Evolutionary conservation across 2,888 invertebrate species (phyloP).

Genomic region (Platycheirus albimanus): DNA sequence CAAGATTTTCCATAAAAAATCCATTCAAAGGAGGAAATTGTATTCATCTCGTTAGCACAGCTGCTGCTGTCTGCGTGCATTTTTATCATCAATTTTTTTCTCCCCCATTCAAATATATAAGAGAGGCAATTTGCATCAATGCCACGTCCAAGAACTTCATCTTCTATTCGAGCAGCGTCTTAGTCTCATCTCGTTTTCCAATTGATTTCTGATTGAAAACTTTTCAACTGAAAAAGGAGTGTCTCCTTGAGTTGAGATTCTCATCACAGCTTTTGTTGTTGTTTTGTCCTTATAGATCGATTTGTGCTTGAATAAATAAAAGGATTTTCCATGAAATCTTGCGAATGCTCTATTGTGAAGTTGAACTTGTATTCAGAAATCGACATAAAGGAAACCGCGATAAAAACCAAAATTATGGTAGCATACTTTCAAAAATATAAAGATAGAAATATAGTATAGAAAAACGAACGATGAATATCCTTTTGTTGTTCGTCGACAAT

Average conservation of each 20-base stretch:
- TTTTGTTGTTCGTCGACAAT: conserved; percentile 9
- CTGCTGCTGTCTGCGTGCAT: too few species aligned
- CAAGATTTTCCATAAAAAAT: too few species aligned
- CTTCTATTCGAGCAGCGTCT: conserved; percentile 58
- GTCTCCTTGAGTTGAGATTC: conserved; percentile 52
- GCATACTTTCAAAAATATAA: conserved; percentile 55
- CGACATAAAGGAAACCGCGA: conserved; percentile 56
- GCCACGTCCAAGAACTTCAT: conserved; percentile 63
- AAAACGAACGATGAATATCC: background rate
- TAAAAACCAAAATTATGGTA: conserved; percentile 64
- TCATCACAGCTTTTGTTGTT: conserved; percentile 51
- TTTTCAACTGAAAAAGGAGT: conserved; percentile 51
- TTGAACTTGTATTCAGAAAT: conserved; percentile 2
- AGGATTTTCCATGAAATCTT: too few species aligned
- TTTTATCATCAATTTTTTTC: too few species aligned
- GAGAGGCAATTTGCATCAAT: conserved; percentile 59
- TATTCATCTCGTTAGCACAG: too few species aligned
- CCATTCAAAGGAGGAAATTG: too few species aligned
- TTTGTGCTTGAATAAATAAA: conserved; percentile 37
- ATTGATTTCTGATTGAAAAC: conserved; percentile 74
- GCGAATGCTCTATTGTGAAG: background rate
- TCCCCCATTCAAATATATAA: too few species aligned
- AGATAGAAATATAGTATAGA: conserved; percentile 25
- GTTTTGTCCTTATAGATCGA: conserved; percentile 55
- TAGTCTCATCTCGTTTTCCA: conserved; percentile 70